Conservation (phyloP, 2,113 vertebrate genomes). For the Tupaia tana region DNA sequence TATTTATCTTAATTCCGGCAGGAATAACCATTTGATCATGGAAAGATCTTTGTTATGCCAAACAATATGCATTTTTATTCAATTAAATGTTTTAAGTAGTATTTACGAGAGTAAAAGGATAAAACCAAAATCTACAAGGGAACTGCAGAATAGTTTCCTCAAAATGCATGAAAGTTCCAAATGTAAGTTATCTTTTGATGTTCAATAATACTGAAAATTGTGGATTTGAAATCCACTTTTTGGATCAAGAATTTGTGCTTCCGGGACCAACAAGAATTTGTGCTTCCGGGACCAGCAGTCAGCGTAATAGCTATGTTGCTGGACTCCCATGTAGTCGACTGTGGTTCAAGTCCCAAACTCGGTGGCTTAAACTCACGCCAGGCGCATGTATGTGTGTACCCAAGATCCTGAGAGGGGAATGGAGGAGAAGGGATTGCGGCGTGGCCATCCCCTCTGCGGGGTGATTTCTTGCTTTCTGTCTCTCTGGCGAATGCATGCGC, state of each 20-base stretch:
- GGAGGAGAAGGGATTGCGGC: too few species aligned
- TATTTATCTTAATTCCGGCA: conserved; percentile 14
- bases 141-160: not conserved
- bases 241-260: not conserved
- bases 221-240: not conserved
- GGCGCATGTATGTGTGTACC: too few species aligned
- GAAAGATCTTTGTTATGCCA: not conserved
- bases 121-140: not conserved
- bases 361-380: too few species aligned
- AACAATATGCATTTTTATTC: not conserved
- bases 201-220: not conserved
- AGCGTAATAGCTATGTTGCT: too few species aligned
- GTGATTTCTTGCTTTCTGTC: too few species aligned
- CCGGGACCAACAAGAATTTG: not conserved
- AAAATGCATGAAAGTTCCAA: not conserved
- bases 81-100: not conserved
- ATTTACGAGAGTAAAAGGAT: not conserved
- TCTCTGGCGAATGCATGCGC: too few species aligned
- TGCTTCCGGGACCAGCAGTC: not conserved
- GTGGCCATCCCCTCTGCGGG: too few species aligned
- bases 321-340: too few species aligned
- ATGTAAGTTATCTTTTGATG: not conserved
- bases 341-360: too few species aligned
- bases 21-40: not conserved
- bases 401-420: too few species aligned